Evolutionary conservation across 2,797 vertebrate species (phyloP).

Genomic region (Sebastes iracundus): DNA sequence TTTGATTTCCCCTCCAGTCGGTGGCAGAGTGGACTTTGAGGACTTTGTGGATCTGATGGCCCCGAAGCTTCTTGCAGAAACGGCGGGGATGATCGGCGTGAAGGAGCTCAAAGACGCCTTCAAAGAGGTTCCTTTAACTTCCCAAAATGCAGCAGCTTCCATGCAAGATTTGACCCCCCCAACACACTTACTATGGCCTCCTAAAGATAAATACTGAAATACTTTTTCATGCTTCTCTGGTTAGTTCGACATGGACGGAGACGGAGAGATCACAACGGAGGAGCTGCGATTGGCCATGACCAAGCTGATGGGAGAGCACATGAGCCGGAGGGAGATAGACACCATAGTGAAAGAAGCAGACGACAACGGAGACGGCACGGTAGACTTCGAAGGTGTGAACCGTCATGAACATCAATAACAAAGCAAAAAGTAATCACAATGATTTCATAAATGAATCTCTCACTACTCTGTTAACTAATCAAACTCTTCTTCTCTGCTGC

Average conservation of each 20-base stretch:
- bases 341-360: constrained; percentile 94
- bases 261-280: constrained; percentile 95
- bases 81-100: constrained; percentile 85
- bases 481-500: constrained; percentile 23
- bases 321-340: constrained; percentile 91
- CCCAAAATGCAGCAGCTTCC: neutral
- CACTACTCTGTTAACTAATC: neutral
- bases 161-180: neutral
- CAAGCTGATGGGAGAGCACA: constrained; percentile 94
- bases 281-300: constrained; percentile 94
- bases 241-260: constrained; percentile 96
- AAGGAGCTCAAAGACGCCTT: constrained; percentile 86
- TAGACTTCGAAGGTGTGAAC: constrained; percentile 95
- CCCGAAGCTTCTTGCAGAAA: constrained; percentile 86
- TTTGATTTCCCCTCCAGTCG: constrained; percentile 69
- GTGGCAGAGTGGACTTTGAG: constrained; percentile 85
- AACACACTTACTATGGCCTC: neutral
- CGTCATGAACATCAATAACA: neutral
- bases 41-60: constrained; percentile 88
- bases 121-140: constrained; percentile 74
- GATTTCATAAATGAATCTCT: neutral
- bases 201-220: neutral
- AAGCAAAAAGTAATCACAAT: neutral
- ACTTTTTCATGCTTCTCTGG: neutral
- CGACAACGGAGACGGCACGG: constrained; percentile 94